These are phyloP conservation scores for Dromius quadrimaculatus DNA, from an alignment of 2,888 invertebrate genomes.

Conservation along the genomic window DNA sequence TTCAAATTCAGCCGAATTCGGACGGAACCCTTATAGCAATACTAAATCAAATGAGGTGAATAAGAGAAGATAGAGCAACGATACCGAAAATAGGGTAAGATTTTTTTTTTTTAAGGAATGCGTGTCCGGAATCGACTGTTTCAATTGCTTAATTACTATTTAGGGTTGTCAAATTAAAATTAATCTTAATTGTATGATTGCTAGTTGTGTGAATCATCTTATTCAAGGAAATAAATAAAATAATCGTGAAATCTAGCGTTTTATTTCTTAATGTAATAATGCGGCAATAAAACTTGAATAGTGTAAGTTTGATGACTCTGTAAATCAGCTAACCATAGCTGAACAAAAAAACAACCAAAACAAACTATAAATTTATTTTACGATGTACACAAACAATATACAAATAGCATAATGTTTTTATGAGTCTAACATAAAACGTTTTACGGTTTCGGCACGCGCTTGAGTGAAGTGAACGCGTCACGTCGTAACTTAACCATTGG, in stretches of 20 bases:
- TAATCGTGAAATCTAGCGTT: slow-evolving; percentile 7
- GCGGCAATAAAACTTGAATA: slow-evolving; percentile 40
- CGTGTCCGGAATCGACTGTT: neutral
- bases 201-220: slow-evolving; percentile 1
- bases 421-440: slow-evolving; percentile 58
- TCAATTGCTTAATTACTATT: slow-evolving; percentile 2
- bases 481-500: slow-evolving; percentile 58
- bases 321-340: slow-evolving; percentile 48
- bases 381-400: slow-evolving; percentile 56
- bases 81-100: too few relatives aligned
- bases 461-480: slow-evolving; percentile 9
- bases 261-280: slow-evolving; percentile 38
- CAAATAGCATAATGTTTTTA: slow-evolving; percentile 55
- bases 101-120: too few relatives aligned
- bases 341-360: slow-evolving; percentile 45
- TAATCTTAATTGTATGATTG: slow-evolving; percentile 6
- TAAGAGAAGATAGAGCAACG: too few relatives aligned
- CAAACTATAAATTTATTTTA: slow-evolving; percentile 50
- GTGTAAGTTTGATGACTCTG: slow-evolving; percentile 45
- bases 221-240: slow-evolving; percentile 9
- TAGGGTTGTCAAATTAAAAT: neutral
- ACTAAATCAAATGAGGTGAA: too few relatives aligned
- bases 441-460: slow-evolving; percentile 59
- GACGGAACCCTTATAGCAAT: too few relatives aligned
- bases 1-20: too few relatives aligned